Percentiles rank a stretch among this genome's conserved stretches.
phyloP scores from a whole-genome alignment of 2,797 vertebrate species.

The Bradypodion pumilum region DNA sequence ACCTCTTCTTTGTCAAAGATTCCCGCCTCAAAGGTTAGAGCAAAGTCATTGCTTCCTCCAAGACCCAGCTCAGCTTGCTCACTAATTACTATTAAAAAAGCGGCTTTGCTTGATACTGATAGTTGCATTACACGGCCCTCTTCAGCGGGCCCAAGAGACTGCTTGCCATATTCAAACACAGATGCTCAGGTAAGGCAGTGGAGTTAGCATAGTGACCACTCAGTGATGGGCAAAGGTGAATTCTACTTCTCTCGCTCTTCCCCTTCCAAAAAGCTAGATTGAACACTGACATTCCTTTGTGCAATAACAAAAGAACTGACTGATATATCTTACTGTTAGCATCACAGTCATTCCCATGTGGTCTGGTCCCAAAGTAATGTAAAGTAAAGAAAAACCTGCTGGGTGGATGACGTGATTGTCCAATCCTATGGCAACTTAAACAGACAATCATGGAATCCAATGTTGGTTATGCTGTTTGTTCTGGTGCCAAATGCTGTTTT shows the following conservation, averaged over 20 bases:
- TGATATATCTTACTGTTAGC: background rate
- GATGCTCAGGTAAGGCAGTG: slow-evolving; percentile 76
- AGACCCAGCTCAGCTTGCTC: slow-evolving; percentile 83
- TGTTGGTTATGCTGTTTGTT: background rate
- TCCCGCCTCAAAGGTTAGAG: slow-evolving; percentile 83
- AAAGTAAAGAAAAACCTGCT: background rate
- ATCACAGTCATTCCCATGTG: background rate
- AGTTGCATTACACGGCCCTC: slow-evolving; percentile 78
- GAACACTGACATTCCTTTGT: background rate
- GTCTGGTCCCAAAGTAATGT: background rate
- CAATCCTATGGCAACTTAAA: background rate
- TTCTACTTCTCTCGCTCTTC: slow-evolving; percentile 1
- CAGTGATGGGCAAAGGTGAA: slow-evolving; percentile 32
- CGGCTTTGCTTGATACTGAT: slow-evolving; percentile 77
- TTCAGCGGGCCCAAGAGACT: slow-evolving; percentile 77
- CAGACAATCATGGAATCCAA: background rate
- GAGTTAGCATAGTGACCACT: slow-evolving; percentile 51
- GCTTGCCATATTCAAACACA: slow-evolving; percentile 73
- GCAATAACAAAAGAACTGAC: slow-evolving; percentile 14
- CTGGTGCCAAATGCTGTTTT: background rate
- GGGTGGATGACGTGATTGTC: background rate
- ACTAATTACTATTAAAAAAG: slow-evolving; percentile 74
- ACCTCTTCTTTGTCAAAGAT: slow-evolving; percentile 88
- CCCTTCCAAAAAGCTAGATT: slow-evolving; percentile 11
- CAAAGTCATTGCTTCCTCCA: slow-evolving; percentile 72